phyloP scores from a whole-genome alignment of 2,797 vertebrate genomes.

The Lepus townsendii region DNA sequence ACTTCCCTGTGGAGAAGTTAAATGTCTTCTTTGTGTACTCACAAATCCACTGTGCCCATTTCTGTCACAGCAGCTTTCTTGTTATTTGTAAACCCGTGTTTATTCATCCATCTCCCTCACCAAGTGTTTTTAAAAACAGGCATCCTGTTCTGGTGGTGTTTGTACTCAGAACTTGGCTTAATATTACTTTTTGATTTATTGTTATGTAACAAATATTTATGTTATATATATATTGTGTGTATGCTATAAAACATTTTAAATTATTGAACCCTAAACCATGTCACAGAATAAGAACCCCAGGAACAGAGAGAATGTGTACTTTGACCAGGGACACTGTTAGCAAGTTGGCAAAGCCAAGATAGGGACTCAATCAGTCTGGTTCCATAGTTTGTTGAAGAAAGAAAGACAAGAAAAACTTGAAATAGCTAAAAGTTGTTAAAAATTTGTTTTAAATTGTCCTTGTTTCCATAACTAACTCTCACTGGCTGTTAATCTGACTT shows the following conservation, averaged over 20 bases:
- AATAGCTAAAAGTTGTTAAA: background rate
- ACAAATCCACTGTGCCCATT: background rate
- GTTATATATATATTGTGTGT: background rate
- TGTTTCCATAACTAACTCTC: constrained; percentile 23
- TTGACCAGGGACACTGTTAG: background rate
- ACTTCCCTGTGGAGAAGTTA: background rate
- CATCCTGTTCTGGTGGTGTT: background rate
- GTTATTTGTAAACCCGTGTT: constrained; percentile 37
- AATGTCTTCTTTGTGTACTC: background rate
- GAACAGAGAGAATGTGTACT: background rate
- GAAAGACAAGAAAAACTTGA: constrained; percentile 23
- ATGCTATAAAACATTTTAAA: background rate
- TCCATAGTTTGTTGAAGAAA: constrained; percentile 2
- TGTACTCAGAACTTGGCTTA: background rate
- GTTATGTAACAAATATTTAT: constrained; percentile 44
- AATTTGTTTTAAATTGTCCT: background rate
- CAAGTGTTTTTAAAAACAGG: constrained; percentile 10
- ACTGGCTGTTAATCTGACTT: background rate
- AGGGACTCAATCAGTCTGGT: background rate
- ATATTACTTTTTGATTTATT: constrained; percentile 21
- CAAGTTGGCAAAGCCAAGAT: background rate
- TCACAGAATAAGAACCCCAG: background rate
- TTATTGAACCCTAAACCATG: background rate
- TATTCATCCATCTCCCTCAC: background rate
- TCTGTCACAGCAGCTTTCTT: background rate